Conservation (phyloP, 2,888 invertebrate species). For the Ophion obscuratus region DNA sequence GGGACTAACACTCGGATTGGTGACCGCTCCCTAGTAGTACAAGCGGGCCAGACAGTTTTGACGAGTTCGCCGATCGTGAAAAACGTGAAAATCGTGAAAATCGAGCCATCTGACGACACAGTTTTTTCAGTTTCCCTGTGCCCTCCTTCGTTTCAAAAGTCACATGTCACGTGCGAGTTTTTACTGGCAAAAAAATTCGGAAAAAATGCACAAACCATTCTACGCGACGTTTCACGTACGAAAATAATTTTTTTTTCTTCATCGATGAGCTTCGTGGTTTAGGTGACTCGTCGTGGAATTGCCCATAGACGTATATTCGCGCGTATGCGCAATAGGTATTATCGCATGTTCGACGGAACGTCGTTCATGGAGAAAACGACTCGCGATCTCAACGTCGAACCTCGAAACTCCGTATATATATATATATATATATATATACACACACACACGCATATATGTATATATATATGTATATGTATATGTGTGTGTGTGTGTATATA, state of each 20-base stretch:
- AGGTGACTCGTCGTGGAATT: neutral
- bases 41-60: neutral
- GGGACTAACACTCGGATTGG: neutral
- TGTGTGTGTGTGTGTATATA: too few relatives aligned
- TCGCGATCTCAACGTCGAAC: constrained; percentile 20
- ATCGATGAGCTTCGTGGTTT: too few relatives aligned
- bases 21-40: neutral
- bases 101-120: neutral
- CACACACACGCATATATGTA: neutral
- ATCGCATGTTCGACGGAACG: constrained; percentile 1
- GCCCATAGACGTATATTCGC: neutral
- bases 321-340: neutral
- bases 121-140: neutral
- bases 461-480: neutral
- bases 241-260: neutral
- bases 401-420: constrained; percentile 3
- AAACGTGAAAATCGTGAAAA: neutral
- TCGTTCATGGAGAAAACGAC: constrained; percentile 29
- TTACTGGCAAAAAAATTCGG: neutral
- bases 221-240: neutral
- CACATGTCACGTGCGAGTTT: neutral
- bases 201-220: neutral
- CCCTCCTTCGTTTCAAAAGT: neutral
- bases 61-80: neutral
- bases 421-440: neutral